Evolutionary conservation across 1,140 invertebrate species (phyloP).

Genomic region (Leptonema lineaticorne): DNA sequence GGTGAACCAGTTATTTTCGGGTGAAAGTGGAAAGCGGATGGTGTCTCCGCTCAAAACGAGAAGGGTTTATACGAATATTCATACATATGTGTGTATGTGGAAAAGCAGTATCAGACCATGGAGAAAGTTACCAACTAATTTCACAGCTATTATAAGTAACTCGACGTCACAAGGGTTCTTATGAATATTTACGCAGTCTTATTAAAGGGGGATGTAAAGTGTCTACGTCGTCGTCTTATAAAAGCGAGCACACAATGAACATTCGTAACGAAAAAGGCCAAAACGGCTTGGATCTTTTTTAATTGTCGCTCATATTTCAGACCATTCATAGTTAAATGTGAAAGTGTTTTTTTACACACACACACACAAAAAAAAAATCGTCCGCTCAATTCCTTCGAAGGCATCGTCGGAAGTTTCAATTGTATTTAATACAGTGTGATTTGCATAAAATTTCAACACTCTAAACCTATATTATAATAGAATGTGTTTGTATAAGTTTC

Average conservation of each 20-base stretch:
- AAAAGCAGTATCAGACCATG: too few species aligned
- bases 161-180: constrained; percentile 24
- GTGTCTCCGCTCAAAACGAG: constrained; percentile 3
- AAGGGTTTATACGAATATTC: too few species aligned
- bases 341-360: too few species aligned
- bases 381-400: too few species aligned
- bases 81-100: too few species aligned
- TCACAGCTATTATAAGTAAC: constrained; percentile 28
- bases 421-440: too few species aligned
- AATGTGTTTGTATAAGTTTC: neutral
- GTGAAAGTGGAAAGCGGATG: neutral
- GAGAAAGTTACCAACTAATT: constrained; percentile 27
- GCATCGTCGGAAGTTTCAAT: neutral
- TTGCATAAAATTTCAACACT: neutral
- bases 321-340: too few species aligned
- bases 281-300: constrained; percentile 9
- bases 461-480: neutral
- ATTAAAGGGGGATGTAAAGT: constrained; percentile 27
- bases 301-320: constrained; percentile 10
- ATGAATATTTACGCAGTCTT: constrained; percentile 27
- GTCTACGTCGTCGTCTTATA: constrained; percentile 5
- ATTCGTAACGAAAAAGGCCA: constrained; percentile 12
- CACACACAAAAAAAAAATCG: too few species aligned
- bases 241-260: constrained; percentile 11
- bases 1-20: neutral